Conservation (phyloP, 53 echinoderm and acorn worm species). For the Temnopleurus reevesii region DNA sequence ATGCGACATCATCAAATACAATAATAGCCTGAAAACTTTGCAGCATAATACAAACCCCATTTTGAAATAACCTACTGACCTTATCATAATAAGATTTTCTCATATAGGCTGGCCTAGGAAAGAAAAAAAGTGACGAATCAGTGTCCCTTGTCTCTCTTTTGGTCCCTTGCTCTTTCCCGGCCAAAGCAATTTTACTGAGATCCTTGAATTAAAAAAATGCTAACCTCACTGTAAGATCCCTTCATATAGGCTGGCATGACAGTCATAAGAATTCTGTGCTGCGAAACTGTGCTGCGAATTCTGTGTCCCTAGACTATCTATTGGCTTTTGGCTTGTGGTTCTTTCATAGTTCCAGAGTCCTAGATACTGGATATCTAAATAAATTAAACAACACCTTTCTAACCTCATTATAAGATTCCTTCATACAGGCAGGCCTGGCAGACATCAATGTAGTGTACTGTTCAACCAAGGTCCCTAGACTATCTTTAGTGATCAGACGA, state of each 20-base stretch:
- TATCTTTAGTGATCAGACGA: constrained; percentile 59
- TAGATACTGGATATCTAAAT: too few relatives aligned
- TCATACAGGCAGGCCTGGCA: constrained; percentile 80
- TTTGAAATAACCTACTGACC: too few relatives aligned
- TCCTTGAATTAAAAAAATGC: too few relatives aligned
- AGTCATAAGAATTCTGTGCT: constrained; percentile 81
- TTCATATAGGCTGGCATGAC: constrained; percentile 81
- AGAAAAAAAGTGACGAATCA: too few relatives aligned
- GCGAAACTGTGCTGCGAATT: constrained; percentile 73
- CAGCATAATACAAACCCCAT: too few relatives aligned
- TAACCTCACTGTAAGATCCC: constrained; percentile 80
- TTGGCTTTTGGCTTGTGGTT: constrained; percentile 52
- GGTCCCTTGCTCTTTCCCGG: too few relatives aligned
- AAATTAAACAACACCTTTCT: background rate
- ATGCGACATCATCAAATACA: too few relatives aligned
- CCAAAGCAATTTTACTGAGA: too few relatives aligned
- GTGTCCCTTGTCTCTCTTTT: too few relatives aligned
- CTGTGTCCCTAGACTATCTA: constrained; percentile 53
- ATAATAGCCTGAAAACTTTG: too few relatives aligned
- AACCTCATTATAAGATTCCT: constrained; percentile 83
- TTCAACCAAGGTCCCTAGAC: constrained; percentile 67
- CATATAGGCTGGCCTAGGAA: too few relatives aligned
- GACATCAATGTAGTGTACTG: constrained; percentile 84
- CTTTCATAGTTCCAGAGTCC: background rate
- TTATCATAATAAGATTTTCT: too few relatives aligned